These are phyloP conservation scores for Drosophila subsilvestris DNA, from an alignment of 2,888 invertebrate species.

Conservation along the genomic window DNA sequence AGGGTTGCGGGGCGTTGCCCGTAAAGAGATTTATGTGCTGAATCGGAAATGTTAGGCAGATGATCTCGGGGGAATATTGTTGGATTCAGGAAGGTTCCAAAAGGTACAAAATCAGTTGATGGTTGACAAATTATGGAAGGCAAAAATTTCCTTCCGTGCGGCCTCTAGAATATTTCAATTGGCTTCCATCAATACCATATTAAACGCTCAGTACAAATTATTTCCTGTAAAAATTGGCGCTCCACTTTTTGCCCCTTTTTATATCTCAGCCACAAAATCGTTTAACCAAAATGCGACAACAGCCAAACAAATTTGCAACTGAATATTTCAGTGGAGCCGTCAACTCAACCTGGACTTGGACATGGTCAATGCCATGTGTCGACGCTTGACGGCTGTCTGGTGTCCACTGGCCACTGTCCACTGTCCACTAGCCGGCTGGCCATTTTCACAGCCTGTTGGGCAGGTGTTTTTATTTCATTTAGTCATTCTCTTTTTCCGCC, in stretches of 20 bases:
- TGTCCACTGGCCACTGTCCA: conserved; percentile 24
- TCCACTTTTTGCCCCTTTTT: background rate
- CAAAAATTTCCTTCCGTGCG: background rate
- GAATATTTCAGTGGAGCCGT: conserved; percentile 1
- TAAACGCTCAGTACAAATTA: background rate
- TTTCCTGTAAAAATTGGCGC: background rate
- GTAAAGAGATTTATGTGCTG: conserved; percentile 24
- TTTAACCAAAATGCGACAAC: background rate
- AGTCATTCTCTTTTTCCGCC: conserved; percentile 62
- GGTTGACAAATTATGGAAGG: background rate
- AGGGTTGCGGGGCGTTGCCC: conserved; percentile 62
- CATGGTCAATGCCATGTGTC: conserved; percentile 44
- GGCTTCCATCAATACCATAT: background rate
- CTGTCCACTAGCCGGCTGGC: background rate
- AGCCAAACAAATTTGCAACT: conserved; percentile 7
- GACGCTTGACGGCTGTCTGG: background rate
- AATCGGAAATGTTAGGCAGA: background rate
- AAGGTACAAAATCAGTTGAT: background rate
- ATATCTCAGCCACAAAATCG: background rate
- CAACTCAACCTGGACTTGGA: conserved; percentile 14
- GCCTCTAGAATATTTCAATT: background rate
- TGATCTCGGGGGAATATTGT: conserved; percentile 25
- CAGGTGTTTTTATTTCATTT: conserved; percentile 41
- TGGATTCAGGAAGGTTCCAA: too few species aligned
- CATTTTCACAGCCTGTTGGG: conserved; percentile 40